phyloP scores from a whole-genome alignment of 2,888 invertebrate species.

The Hermaeophaga mercurialis region DNA sequence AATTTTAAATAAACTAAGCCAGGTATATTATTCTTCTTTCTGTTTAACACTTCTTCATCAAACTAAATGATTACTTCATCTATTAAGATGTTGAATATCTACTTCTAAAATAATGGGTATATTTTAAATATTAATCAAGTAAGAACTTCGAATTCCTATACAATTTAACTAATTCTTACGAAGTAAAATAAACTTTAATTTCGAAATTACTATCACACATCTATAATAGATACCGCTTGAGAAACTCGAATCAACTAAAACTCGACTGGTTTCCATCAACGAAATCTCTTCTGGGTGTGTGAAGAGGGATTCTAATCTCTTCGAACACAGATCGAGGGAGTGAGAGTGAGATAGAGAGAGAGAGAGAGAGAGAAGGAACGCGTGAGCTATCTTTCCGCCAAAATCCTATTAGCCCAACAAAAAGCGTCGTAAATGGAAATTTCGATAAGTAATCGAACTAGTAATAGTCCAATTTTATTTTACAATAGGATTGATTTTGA shows the following conservation, averaged over 20 bases:
- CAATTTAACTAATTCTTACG: constrained; percentile 6
- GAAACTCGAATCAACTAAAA: constrained; percentile 10
- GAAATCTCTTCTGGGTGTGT: constrained; percentile 18
- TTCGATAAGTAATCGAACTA: constrained; percentile 35
- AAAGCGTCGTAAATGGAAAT: constrained; percentile 33
- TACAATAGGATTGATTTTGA: constrained; percentile 37
- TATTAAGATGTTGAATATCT: too few species aligned
- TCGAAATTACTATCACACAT: constrained; percentile 12
- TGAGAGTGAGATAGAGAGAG: constrained; percentile 12
- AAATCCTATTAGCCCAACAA: constrained; percentile 32
- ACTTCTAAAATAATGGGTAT: too few species aligned
- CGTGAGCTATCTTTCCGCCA: constrained; percentile 24
- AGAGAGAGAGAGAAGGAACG: constrained; percentile 12
- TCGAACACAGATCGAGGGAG: constrained; percentile 5
- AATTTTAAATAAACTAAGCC: too few species aligned
- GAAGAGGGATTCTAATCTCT: constrained; percentile 14
- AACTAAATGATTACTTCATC: too few species aligned
- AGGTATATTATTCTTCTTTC: too few species aligned
- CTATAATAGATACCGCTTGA: constrained; percentile 5
- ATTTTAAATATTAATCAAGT: too few species aligned
- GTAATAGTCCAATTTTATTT: constrained; percentile 36
- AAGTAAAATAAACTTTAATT: constrained; percentile 11
- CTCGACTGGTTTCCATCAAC: constrained; percentile 19
- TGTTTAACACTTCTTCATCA: too few species aligned
- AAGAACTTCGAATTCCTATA: neutral